Percentiles rank a stretch among this genome's conserved stretches.
Conservation (phyloP, 2,888 invertebrate genomes). For the Drosophila subquinaria region DNA sequence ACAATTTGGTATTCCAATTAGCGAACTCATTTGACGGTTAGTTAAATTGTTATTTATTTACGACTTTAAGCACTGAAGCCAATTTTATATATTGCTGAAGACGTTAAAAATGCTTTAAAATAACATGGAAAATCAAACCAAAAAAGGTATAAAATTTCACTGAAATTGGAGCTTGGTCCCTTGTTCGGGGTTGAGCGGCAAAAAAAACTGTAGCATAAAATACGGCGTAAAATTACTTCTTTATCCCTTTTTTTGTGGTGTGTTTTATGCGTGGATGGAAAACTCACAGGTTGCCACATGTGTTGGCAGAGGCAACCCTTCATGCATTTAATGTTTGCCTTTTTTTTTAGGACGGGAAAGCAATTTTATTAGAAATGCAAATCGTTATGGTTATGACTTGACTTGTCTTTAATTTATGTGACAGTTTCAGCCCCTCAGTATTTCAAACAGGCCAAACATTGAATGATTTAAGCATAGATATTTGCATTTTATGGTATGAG, state of each 20-base stretch:
- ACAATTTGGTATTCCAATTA: slow-evolving; percentile 31
- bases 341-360: slow-evolving; percentile 18
- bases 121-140: slow-evolving; percentile 34
- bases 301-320: slow-evolving; percentile 36
- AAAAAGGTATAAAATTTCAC: slow-evolving; percentile 18
- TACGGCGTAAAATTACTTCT: slow-evolving; percentile 45
- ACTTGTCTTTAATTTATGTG: slow-evolving; percentile 50
- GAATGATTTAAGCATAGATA: slow-evolving; percentile 5
- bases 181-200: slow-evolving; percentile 1
- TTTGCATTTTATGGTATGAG: neutral
- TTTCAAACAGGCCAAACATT: slow-evolving; percentile 4
- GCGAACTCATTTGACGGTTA: slow-evolving; percentile 1
- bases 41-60: slow-evolving; percentile 30
- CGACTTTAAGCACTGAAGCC: slow-evolving; percentile 12
- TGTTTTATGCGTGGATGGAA: neutral
- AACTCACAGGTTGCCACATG: slow-evolving; percentile 33
- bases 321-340: slow-evolving; percentile 52
- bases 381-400: slow-evolving; percentile 54
- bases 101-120: slow-evolving; percentile 43
- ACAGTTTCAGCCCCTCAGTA: slow-evolving; percentile 1
- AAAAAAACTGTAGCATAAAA: slow-evolving; percentile 39
- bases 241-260: slow-evolving; percentile 43
- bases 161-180: neutral
- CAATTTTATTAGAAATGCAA: slow-evolving; percentile 59
- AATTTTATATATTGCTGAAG: slow-evolving; percentile 13